Evolutionary conservation across 1,140 invertebrate genomes (phyloP).

Genomic region (Megathymus violae): DNA sequence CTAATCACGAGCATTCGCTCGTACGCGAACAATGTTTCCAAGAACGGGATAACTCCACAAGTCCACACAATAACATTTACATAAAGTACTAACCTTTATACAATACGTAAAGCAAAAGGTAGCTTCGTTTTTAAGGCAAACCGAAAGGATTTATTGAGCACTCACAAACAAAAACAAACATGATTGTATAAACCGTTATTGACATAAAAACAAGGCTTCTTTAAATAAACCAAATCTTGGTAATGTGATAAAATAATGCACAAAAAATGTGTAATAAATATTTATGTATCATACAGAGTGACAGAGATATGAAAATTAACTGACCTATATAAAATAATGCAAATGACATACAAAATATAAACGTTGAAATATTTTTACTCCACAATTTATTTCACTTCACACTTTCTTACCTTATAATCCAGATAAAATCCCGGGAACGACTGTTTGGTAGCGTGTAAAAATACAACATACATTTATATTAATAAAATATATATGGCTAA

Average conservation of each 20-base stretch:
- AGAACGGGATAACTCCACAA: conserved; percentile 33
- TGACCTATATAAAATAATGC: no score
- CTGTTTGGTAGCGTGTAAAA: conserved; percentile 71
- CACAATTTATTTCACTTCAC: no score
- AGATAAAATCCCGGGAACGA: conserved; percentile 79
- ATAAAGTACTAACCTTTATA: conserved; percentile 32
- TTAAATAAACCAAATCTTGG: no score
- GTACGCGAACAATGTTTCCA: conserved; percentile 28
- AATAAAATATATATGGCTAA: neutral
- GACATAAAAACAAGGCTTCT: no score
- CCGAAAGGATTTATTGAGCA: conserved; percentile 23
- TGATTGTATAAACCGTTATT: no score
- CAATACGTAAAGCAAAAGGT: conserved; percentile 16
- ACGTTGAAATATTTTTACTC: no score
- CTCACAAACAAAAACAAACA: neutral
- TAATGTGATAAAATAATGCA: no score
- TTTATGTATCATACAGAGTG: no score
- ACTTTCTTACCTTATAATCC: conserved; percentile 41
- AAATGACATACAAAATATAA: no score
- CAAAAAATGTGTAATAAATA: no score
- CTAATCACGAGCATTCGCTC: conserved; percentile 21
- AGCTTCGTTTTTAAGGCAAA: conserved; percentile 17
- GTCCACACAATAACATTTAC: conserved; percentile 32
- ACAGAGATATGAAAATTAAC: no score
- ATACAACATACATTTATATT: conserved; percentile 47